Percentiles rank a stretch among this genome's conserved stretches.
These are phyloP conservation scores for Brachyhypopomus occidentalis DNA, from an alignment of 2,113 vertebrate species.

Conservation along the genomic window DNA sequence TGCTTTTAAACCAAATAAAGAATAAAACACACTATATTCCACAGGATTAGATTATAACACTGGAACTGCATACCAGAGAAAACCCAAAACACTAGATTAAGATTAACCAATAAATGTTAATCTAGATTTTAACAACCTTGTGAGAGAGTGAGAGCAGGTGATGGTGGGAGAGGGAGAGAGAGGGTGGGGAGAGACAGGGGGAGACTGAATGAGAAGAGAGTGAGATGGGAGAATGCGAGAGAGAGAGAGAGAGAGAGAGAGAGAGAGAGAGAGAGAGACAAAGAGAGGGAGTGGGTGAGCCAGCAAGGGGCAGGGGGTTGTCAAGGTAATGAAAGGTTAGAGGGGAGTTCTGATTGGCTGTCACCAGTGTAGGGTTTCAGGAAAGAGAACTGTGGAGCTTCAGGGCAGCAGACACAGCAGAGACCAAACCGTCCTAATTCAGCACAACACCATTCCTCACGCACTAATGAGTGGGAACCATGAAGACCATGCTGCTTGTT, in stretches of 20 bases:
- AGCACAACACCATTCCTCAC: not conserved
- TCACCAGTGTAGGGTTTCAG: constrained; percentile 3
- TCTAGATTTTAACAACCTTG: too few species aligned
- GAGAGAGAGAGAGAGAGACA: not conserved
- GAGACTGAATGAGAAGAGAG: too few species aligned
- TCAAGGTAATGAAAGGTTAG: not conserved
- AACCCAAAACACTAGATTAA: too few species aligned
- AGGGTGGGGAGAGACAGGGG: not conserved
- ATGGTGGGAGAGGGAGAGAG: not conserved
- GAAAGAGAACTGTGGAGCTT: not conserved
- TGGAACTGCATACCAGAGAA: too few species aligned
- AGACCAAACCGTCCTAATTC: not conserved
- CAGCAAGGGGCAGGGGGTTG: not conserved
- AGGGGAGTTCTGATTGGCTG: not conserved
- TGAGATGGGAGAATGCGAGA: too few species aligned
- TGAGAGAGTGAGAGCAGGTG: too few species aligned
- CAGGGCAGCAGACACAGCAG: not conserved
- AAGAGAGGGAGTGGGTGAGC: not conserved
- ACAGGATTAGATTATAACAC: too few species aligned
- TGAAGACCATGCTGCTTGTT: too few species aligned
- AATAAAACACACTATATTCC: too few species aligned
- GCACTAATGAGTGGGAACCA: too few species aligned
- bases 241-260: not conserved
- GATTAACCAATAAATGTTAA: too few species aligned
- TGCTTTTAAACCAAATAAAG: too few species aligned